phyloP scores from a whole-genome alignment of 2,888 invertebrate genomes.

The Cheilosia soror region DNA sequence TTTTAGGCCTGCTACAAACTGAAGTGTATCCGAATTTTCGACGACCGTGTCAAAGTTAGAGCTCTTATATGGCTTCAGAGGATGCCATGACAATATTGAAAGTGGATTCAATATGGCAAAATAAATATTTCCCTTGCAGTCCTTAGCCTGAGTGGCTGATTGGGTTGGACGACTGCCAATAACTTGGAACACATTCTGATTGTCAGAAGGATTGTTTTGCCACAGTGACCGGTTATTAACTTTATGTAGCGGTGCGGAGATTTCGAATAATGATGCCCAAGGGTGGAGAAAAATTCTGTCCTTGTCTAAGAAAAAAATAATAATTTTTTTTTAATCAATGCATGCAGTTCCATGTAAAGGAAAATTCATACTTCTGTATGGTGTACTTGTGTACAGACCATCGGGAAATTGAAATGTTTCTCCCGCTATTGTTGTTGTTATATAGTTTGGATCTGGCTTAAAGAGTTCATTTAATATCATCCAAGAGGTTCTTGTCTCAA shows the following conservation, averaged over 20 bases:
- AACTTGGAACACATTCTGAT: constrained; percentile 84
- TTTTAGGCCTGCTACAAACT: constrained; percentile 89
- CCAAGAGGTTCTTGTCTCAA: constrained; percentile 34
- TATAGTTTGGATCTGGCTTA: constrained; percentile 36
- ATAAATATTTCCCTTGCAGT: constrained; percentile 60
- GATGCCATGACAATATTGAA: constrained; percentile 89
- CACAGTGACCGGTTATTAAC: constrained; percentile 80
- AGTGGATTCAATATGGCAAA: constrained; percentile 88
- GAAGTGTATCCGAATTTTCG: constrained; percentile 85
- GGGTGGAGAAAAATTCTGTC: constrained; percentile 40
- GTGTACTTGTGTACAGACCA: constrained; percentile 59
- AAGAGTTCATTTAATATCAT: constrained; percentile 48
- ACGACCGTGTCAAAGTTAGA: constrained; percentile 85
- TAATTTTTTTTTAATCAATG: not conserved
- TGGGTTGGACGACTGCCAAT: constrained; percentile 86
- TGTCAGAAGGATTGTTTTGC: constrained; percentile 81
- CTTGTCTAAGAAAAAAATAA: constrained; percentile 6
- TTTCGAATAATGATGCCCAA: constrained; percentile 33
- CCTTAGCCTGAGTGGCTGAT: constrained; percentile 88
- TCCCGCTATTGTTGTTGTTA: constrained; percentile 48
- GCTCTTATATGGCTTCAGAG: constrained; percentile 85
- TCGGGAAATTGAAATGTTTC: constrained; percentile 55
- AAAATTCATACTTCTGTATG: constrained; percentile 38
- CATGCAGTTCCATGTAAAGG: not conserved
- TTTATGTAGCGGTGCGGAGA: constrained; percentile 4